Evolutionary conservation across 2,113 vertebrate genomes (phyloP).

Genomic region (Nicator chloris): DNA sequence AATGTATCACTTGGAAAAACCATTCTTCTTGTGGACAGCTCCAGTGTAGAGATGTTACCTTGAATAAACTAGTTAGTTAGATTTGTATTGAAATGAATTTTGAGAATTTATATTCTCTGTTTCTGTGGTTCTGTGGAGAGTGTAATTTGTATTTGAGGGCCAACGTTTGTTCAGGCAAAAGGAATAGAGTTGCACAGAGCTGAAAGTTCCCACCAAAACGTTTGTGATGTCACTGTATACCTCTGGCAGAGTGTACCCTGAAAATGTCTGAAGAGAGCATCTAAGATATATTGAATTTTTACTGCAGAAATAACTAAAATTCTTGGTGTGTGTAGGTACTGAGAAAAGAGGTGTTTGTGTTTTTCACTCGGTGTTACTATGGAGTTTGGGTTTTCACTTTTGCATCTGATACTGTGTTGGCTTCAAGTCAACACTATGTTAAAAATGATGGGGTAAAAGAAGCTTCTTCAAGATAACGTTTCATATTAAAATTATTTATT

Average conservation of each 20-base stretch:
- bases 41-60: neutral
- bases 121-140: neutral
- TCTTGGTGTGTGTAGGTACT: neutral
- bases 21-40: neutral
- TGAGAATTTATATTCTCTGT: neutral
- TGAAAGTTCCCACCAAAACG: neutral
- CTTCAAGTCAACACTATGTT: neutral
- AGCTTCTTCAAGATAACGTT: neutral
- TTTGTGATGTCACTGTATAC: neutral
- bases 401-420: neutral
- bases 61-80: neutral
- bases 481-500: neutral
- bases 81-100: neutral
- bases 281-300: neutral
- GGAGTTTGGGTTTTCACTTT: neutral
- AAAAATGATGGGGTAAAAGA: neutral
- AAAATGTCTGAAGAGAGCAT: neutral
- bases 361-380: neutral
- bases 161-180: neutral
- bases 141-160: neutral
- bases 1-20: neutral
- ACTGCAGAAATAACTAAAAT: neutral
- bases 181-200: neutral
- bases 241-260: neutral
- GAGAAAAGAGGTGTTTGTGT: fast-evolving